These are phyloP conservation scores for Scyliorhinus canicula DNA, from an alignment of 2,797 vertebrate species.

Conservation along the genomic window DNA sequence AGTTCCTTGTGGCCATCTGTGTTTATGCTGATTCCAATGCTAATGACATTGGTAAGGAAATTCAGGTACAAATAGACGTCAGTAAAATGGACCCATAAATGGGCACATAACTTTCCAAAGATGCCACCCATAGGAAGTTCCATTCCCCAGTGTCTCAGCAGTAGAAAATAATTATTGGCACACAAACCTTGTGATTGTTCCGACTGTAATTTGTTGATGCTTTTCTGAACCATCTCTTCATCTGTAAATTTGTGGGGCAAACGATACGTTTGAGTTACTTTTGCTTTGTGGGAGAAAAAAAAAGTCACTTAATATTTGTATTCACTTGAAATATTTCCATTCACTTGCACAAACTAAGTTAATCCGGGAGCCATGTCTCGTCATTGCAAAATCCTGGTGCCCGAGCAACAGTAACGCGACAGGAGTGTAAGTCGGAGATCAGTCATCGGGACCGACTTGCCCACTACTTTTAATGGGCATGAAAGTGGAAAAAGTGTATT, in stretches of 20 bases:
- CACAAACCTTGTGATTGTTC: neutral
- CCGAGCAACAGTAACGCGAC: neutral
- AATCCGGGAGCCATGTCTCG: neutral
- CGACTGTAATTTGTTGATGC: neutral
- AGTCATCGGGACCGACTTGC: neutral
- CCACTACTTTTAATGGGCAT: neutral
- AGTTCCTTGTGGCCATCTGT: too few species aligned
- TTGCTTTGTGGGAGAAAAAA: neutral
- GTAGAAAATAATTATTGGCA: neutral
- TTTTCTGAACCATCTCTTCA: constrained; percentile 18
- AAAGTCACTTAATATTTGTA: neutral
- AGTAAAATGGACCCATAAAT: neutral
- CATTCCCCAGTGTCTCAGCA: neutral
- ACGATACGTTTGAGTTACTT: neutral
- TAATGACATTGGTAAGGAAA: neutral
- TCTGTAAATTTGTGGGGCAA: neutral
- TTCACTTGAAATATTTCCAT: neutral
- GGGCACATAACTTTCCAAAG: neutral
- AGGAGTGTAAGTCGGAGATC: neutral
- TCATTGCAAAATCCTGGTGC: neutral
- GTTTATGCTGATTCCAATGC: neutral
- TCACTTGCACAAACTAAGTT: neutral
- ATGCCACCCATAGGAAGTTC: neutral
- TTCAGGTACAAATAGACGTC: neutral
- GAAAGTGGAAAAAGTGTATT: neutral